Base-by-base conservation (phyloP, 1,140 invertebrate genomes). In the Neodiprion pinetum region DNA sequence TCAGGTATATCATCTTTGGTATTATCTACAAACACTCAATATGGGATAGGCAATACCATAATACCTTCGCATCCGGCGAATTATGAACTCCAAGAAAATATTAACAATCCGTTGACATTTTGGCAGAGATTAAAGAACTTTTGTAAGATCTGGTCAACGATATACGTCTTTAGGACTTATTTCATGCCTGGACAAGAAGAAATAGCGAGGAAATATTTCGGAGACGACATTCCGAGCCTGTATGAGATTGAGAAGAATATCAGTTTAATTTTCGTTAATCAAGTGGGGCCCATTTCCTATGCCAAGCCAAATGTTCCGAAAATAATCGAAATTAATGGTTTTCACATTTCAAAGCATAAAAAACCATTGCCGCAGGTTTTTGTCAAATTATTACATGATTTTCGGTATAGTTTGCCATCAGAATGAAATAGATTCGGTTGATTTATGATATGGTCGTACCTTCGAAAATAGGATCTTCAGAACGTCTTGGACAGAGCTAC, bases 241-340 rank as follows among this genome's bases (percentile, higher is more conserved):
- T 2, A 9, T 0, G 83, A 86, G 5, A 73, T 86, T 0, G n/a
- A 74, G 40, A 80, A 72, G 47, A 89, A 90, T 21, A 81, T 86
- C 0, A 90, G 87, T 14, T 28, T 89, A 65, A 67, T 92, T 70
- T 76, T 94, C 9, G 71, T 90, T 0, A 92, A 93, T 76, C 90
- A 91, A 14, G 90, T 92, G 77, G 87, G 90, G 9, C 85, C 84
- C 5, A 79, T 92, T 8, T 89, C 90, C 70, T 87, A 89, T 67
- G 85, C 89, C 10, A 85, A 88, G 68, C 91, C 92, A 0, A 81
- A 87, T 12, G 75, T 91, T 48, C 88, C 92, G 2, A 91, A 87
- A 79, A 88, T 89, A 76, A 84, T 88, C 9, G 85, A 87, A 70
- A 90, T 90, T 17, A 90, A 84, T 72, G 88, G 90, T 53, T 86